Evolutionary conservation across 2,113 vertebrate genomes (phyloP).

Genomic region (Corythaixoides concolor): DNA sequence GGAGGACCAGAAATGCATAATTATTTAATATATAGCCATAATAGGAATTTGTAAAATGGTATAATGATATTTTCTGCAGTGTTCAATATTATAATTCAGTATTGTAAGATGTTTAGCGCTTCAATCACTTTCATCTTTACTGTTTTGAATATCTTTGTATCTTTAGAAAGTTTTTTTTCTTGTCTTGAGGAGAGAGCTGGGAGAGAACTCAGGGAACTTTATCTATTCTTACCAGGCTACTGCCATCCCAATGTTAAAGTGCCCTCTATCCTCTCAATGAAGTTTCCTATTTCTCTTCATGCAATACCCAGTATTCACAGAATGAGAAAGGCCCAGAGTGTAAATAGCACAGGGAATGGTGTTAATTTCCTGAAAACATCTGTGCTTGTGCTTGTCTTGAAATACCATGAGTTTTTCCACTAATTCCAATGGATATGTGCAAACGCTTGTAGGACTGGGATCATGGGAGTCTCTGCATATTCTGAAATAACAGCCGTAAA

Average conservation of each 20-base stretch:
- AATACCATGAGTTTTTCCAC: neutral
- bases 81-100: neutral
- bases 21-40: neutral
- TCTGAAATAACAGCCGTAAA: neutral
- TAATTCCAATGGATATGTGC: neutral
- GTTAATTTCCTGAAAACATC: neutral
- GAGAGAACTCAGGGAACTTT: neutral
- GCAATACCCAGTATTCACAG: neutral
- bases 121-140: neutral
- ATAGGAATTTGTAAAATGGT: neutral
- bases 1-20: neutral
- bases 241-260: neutral
- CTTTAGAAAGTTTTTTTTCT: neutral
- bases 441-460: neutral
- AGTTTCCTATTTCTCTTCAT: neutral
- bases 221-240: neutral
- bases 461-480: rapidly evolving
- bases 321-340: neutral
- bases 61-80: neutral
- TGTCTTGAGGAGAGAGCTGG: neutral
- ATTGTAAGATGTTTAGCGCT: neutral
- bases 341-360: neutral
- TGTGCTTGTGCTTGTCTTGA: neutral
- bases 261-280: neutral
- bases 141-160: neutral